Evolutionary conservation across 2,113 vertebrate species (phyloP).

Genomic region (Prietella phreatophila): DNA sequence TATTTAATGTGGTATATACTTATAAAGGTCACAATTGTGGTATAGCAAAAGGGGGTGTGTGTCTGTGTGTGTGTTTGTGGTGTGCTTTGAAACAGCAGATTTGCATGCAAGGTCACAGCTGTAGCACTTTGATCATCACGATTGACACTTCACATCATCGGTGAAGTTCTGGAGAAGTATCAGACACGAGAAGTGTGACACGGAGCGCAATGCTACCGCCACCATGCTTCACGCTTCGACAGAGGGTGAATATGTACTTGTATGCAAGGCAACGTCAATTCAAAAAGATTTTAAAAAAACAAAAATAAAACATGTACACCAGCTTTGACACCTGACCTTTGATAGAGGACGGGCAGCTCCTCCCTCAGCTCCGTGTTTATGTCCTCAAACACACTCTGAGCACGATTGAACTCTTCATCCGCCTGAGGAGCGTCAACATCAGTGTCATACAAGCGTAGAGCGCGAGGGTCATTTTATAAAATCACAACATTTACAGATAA

Average conservation of each 20-base stretch:
- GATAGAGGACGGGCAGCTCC: constrained; percentile 85
- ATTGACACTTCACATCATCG: no score
- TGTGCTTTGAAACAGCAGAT: not conserved
- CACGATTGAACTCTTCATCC: constrained; percentile 89
- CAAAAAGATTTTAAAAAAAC: not conserved
- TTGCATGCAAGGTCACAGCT: not conserved
- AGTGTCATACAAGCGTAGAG: not conserved
- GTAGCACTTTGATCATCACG: not conserved
- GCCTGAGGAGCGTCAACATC: constrained; percentile 69
- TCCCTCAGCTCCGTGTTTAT: constrained; percentile 88
- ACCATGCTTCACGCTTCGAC: not conserved
- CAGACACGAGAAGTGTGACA: no score
- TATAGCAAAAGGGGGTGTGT: not conserved
- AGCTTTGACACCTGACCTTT: constrained; percentile 75
- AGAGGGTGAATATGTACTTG: not conserved
- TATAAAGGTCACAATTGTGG: not conserved
- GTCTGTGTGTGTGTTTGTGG: not conserved
- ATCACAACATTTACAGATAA: not conserved
- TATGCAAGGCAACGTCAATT: not conserved
- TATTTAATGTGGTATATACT: not conserved
- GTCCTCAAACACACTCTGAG: constrained; percentile 90
- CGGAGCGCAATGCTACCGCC: not conserved
- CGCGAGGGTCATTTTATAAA: no score
- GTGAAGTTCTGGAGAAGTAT: no score
- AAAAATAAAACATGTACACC: no score